Base-by-base conservation (phyloP, 2,113 vertebrate species). In the Centropus bengalensis region DNA sequence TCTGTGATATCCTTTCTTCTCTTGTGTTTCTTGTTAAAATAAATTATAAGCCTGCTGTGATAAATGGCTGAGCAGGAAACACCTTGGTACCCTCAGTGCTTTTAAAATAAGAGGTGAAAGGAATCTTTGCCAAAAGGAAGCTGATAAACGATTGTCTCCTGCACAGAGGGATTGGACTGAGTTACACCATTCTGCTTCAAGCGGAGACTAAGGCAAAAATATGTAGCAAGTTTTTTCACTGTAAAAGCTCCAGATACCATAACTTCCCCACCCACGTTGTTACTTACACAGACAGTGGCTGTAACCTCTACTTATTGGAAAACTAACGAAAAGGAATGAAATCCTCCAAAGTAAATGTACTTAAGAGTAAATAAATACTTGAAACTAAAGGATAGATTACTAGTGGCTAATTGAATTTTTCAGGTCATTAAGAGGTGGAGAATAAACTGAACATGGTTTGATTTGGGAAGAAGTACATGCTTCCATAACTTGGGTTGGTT, bases 11-110 rank as follows among this genome's bases (percentile, higher is more conserved):
- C 68, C 84, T 47, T 93, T 96, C 96, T 95, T 51, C 89, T 63
- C 36, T 82, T 59, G 63, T 33, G 42, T 75, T 97, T 92, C 93
- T 96, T 96, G 47, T 86, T 95, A 83, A 96, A 96, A 94, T 89
- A 82, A 92, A 70, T 94, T 68, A 75, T 96, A 93, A 81, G 83
- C 95, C 85, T 96, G 82, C 80, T 96, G 91, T 96, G 92, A 94
- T 90, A 82, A 96, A 93, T 94, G 88, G 60, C 91, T 96, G 56
- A 93, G 87, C 92, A 95, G 94, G 95, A 97, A 96, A 97, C 96
- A 96, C 94, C 93, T 96, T 97, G 84, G 81, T 96, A 91, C 78
- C 86, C 62, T 94, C 87, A 73, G 40, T 93, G 87, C 23, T 77
- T 77, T 95, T 94, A 91, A 88, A 95, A 93, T 86, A 88, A 91